A percentile compares a stretch with the other conserved stretches of the same genome.
These are phyloP conservation scores for Zygaena filipendulae DNA, from an alignment of 2,888 invertebrate species.

Conservation along the genomic window DNA sequence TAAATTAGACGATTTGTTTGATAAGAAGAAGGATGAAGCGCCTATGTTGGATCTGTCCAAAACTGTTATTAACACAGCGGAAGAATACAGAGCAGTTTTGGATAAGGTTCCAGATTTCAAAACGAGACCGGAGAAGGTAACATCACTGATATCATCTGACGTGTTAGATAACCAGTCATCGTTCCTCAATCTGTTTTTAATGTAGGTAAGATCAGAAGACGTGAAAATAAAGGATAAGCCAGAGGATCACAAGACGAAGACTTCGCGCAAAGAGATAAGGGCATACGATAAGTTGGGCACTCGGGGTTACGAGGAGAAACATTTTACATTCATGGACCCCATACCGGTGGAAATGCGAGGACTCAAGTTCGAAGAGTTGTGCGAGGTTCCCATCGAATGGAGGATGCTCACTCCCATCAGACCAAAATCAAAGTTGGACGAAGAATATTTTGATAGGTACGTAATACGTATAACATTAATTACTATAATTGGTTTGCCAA, in stretches of 20 bases:
- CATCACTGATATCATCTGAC: too few relatives aligned
- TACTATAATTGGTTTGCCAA: not conserved
- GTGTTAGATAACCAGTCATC: constrained; percentile 4
- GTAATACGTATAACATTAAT: not conserved
- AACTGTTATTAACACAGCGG: constrained; percentile 78
- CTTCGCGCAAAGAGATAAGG: constrained; percentile 77
- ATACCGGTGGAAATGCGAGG: constrained; percentile 84
- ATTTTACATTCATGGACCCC: constrained; percentile 75
- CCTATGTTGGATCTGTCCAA: constrained; percentile 88
- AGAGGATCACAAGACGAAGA: constrained; percentile 78
- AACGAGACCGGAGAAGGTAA: constrained; percentile 87
- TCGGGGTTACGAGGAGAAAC: constrained; percentile 68
- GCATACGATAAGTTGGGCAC: constrained; percentile 72
- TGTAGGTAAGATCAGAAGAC: constrained; percentile 80
- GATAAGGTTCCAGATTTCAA: constrained; percentile 93
- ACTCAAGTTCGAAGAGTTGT: constrained; percentile 80
- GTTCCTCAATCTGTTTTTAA: constrained; percentile 11
- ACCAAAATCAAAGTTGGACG: constrained; percentile 85
- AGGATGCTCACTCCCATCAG: constrained; percentile 90
- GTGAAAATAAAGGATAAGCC: constrained; percentile 77
- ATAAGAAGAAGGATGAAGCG: constrained; percentile 86
- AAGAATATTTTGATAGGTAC: constrained; percentile 86
- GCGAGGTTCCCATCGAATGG: constrained; percentile 90
- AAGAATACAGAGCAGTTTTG: constrained; percentile 84
- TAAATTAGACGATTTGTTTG: constrained; percentile 84